Evolutionary conservation across 2,113 vertebrate species (phyloP).

Genomic region (Eleginops maclovinus): DNA sequence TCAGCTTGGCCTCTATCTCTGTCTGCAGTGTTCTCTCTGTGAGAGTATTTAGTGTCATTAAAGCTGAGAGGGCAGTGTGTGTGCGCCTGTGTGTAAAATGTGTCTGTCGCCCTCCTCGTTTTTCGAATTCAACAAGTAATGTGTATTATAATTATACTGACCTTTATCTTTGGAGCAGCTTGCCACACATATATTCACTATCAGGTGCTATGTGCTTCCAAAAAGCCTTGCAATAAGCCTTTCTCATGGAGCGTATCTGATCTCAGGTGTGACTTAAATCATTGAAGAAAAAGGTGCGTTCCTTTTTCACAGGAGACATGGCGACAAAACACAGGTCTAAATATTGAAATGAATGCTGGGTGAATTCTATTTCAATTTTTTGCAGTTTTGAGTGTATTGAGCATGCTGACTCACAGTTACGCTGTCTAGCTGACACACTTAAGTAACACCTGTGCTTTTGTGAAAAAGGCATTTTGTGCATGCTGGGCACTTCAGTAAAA

Average conservation of each 20-base stretch:
- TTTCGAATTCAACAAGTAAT: slow-evolving; percentile 1
- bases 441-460: background rate
- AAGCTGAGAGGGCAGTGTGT: background rate
- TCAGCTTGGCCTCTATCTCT: slow-evolving; percentile 8
- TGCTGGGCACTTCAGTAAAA: background rate
- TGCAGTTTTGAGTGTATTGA: background rate
- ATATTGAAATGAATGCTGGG: background rate
- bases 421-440: background rate
- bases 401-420: background rate
- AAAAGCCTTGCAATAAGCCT: background rate
- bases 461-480: background rate
- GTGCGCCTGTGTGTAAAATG: background rate
- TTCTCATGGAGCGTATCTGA: background rate
- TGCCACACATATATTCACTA: background rate
- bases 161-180: slow-evolving; percentile 3
- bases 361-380: background rate
- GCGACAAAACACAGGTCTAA: background rate
- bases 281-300: slow-evolving; percentile 2
- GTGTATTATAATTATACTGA: slow-evolving; percentile 1
- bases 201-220: background rate
- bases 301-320: background rate
- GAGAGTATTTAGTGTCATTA: background rate
- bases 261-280: slow-evolving; percentile 18
- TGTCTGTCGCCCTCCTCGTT: background rate
- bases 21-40: slow-evolving; percentile 16